These are phyloP conservation scores for Choloepus didactylus DNA, from an alignment of 2,797 vertebrate species.

Conservation along the genomic window DNA sequence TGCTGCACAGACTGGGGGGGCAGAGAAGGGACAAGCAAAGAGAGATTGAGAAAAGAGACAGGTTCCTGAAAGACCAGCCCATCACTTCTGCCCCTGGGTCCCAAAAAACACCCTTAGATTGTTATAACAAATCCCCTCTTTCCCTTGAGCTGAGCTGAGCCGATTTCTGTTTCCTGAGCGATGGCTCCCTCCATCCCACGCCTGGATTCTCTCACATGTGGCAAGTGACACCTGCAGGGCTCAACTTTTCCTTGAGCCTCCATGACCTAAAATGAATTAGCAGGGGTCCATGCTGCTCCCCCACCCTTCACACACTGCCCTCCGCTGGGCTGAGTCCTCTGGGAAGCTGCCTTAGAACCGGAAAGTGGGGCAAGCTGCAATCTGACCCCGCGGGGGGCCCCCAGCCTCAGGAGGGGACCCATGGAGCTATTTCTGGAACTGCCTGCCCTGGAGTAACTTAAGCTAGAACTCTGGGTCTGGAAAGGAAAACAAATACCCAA, in stretches of 20 bases:
- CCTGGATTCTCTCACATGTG: neutral
- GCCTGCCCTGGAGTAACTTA: neutral
- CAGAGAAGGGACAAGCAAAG: neutral
- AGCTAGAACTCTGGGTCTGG: neutral
- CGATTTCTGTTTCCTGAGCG: neutral
- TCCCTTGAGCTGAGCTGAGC: neutral
- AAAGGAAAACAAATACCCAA: conserved; percentile 24
- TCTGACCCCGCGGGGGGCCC: neutral
- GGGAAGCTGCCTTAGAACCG: neutral
- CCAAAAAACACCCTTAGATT: neutral
- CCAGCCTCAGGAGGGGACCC: neutral
- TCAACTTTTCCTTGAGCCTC: accelerated
- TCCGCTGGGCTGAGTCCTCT: accelerated
- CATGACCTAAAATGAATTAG: neutral
- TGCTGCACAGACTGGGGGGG: neutral
- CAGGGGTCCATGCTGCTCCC: too few species aligned
- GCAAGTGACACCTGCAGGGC: neutral
- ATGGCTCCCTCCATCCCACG: neutral
- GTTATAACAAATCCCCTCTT: neutral
- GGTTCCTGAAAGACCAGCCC: neutral
- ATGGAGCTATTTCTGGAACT: conserved; percentile 33
- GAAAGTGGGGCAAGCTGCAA: neutral
- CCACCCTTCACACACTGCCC: neutral
- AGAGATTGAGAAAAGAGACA: neutral
- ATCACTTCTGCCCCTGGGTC: neutral